Evolutionary conservation across 1,140 invertebrate species (phyloP).

Genomic region (Atta cephalotes): DNA sequence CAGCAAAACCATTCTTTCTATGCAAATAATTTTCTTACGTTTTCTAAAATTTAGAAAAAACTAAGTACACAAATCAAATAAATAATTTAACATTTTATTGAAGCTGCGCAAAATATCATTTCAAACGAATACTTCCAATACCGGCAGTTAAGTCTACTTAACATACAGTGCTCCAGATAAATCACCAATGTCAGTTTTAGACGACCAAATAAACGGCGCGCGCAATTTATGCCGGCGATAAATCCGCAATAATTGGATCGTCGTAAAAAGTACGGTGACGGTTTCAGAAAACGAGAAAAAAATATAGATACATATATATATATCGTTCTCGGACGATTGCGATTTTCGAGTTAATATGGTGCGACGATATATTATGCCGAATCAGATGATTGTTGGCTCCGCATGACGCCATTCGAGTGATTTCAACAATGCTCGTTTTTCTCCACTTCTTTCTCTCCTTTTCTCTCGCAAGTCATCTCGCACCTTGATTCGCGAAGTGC

Average conservation of each 20-base stretch:
- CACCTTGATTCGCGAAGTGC: constrained; percentile 11
- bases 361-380: constrained; percentile 42
- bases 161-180: constrained; percentile 26
- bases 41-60: background rate
- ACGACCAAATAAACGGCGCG: constrained; percentile 51
- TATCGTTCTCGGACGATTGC: constrained; percentile 23
- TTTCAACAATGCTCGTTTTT: constrained; percentile 53
- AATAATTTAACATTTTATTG: constrained; percentile 16
- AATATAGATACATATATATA: background rate
- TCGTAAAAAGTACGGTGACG: background rate
- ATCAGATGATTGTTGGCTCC: constrained; percentile 17
- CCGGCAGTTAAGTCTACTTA: background rate
- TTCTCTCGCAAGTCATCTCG: constrained; percentile 1
- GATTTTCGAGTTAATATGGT: constrained; percentile 41
- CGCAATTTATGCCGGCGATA: constrained; percentile 48
- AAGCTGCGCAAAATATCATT: background rate
- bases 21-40: background rate
- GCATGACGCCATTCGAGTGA: constrained; percentile 50
- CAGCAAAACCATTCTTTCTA: no score
- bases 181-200: constrained; percentile 49
- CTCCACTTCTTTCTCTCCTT: background rate
- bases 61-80: background rate
- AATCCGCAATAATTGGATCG: constrained; percentile 53
- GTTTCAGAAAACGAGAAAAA: background rate
- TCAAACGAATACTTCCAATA: constrained; percentile 1